Base-by-base conservation (phyloP, 2,797 vertebrate species). In the Argyrosomus regius region DNA sequence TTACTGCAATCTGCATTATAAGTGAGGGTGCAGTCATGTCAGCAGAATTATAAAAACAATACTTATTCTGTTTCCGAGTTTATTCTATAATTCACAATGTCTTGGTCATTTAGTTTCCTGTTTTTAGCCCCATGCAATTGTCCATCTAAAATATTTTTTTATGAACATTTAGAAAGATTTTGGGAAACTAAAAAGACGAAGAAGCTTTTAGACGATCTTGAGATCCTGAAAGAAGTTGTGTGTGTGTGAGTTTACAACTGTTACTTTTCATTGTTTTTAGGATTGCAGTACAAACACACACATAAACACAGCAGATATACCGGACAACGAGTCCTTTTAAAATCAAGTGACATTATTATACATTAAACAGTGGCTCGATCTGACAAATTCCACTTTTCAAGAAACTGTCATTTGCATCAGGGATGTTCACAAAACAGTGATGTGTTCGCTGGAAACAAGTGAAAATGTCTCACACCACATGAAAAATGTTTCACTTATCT, bases 1-100 rank as follows among this genome's bases (percentile, higher is more conserved):
- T 72, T 84, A 64, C 59, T 70, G 56, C 22, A 57, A 64, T 73
- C 57, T 66, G 17, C 62, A 56, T 54, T 26, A 62, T 41, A 61
- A 56, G 54, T 31, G 31, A 26, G 48, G n/a, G 31, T 48, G 64
- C 31, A 50, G 62, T 26, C 24, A 16, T 54, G 49, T 59, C 24
- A 41, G 18, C 18, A 53, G 6, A 43, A 43, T n/a, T 41, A 18
- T 13, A 12, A n/a, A 57, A 9, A 59, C 18, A 41, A 28, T 12
- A 53, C 17, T 7, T 20, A 73, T 67, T 63, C 28, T 49, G 64
- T 45, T 57, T 75, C 76, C 45, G 17, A 2, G 31, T 39, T 28
- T 18, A 28, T 45, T 68, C 9, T 17, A 31, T 61, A 62, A 63
- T 35, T 26, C 56, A 24, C 10, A 17, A 31, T 22, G 26, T 31